A percentile compares a stretch with the other conserved stretches of the same genome.
These are phyloP conservation scores for Pteropus rufus DNA, from an alignment of 2,797 vertebrate species.

Conservation along the genomic window DNA sequence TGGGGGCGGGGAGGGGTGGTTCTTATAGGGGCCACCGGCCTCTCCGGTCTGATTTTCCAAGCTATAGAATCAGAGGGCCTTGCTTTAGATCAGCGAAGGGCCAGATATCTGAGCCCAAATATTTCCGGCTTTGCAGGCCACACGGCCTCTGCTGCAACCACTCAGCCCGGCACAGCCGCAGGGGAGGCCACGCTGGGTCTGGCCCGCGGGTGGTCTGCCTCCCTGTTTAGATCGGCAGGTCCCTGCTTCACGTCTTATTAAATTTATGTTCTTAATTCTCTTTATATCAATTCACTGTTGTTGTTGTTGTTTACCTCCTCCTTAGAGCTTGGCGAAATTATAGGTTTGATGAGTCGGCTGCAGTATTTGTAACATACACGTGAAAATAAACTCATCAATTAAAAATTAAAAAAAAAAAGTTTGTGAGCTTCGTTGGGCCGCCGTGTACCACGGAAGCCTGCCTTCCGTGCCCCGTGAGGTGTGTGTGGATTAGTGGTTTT, in stretches of 20 bases:
- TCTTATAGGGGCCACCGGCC: fast-evolving
- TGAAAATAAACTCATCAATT: not conserved
- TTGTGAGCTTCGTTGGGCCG: too few species aligned
- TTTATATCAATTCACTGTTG: not conserved
- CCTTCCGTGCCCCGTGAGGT: not conserved
- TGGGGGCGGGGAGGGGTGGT: too few species aligned
- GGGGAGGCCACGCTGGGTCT: not conserved
- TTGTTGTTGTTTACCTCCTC: not conserved
- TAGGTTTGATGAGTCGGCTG: not conserved
- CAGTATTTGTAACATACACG: not conserved
- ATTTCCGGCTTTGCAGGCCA: not conserved
- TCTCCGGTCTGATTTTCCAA: not conserved
- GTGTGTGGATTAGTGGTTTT: not conserved
- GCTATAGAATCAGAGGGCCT: too few species aligned
- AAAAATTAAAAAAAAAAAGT: not conserved
- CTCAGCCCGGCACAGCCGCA: fast-evolving
- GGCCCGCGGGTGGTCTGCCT: not conserved
- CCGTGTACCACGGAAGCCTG: fast-evolving
- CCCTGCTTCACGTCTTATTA: not conserved
- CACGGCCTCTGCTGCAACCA: not conserved
- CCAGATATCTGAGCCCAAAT: not conserved
- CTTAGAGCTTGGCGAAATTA: not conserved
- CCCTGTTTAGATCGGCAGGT: not conserved
- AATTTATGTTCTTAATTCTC: not conserved
- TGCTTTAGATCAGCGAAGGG: not conserved